Evolutionary conservation across 2,113 vertebrate genomes (phyloP).

Genomic region (Arvicanthis niloticus): DNA sequence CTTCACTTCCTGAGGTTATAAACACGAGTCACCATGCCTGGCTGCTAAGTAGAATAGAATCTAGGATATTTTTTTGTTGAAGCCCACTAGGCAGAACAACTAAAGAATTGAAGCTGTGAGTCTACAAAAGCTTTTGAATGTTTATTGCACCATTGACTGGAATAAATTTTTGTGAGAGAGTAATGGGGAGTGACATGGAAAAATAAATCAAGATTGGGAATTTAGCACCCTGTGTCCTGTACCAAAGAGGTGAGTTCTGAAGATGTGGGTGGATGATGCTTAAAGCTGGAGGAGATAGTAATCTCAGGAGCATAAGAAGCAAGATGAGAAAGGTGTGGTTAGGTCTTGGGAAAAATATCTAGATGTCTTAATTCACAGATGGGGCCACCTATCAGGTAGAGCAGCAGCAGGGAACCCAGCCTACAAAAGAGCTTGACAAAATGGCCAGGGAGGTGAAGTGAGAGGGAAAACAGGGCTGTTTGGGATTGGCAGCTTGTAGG

Average conservation of each 20-base stretch:
- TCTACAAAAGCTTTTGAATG: background rate
- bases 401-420: background rate
- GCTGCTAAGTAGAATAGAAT: background rate
- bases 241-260: background rate
- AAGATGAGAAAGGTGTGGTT: background rate
- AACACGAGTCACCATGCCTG: background rate
- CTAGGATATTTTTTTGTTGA: background rate
- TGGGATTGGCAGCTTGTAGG: background rate
- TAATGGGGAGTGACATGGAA: background rate
- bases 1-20: background rate
- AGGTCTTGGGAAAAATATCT: conserved; percentile 6
- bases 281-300: background rate
- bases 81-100: background rate
- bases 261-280: fast-evolving
- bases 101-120: background rate
- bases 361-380: background rate
- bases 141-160: background rate
- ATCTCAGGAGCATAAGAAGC: background rate
- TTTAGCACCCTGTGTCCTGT: background rate
- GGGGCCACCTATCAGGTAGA: background rate
- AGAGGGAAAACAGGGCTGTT: background rate
- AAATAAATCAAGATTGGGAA: background rate
- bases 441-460: background rate
- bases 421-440: background rate
- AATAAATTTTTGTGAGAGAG: background rate